These are phyloP conservation scores for Urocitellus parryii DNA, from an alignment of 2,113 vertebrate species.

Conservation along the genomic window DNA sequence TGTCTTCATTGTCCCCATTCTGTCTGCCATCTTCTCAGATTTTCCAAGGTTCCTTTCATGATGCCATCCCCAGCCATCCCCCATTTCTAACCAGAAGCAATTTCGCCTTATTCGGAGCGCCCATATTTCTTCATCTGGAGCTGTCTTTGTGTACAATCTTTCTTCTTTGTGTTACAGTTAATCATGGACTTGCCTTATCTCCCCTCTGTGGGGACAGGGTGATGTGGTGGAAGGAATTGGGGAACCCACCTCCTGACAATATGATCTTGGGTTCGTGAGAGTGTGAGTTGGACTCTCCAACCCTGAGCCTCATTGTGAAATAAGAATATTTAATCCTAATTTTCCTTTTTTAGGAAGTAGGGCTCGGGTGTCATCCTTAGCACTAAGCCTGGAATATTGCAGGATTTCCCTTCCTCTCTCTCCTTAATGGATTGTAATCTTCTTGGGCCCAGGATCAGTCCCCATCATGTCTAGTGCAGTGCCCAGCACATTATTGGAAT, in stretches of 20 bases:
- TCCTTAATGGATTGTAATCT: neutral
- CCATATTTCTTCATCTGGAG: neutral
- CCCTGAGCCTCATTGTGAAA: neutral
- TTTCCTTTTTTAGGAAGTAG: neutral
- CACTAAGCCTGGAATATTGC: accelerated
- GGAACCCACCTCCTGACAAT: neutral
- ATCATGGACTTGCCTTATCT: neutral
- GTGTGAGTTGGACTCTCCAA: neutral
- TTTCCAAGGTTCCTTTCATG: neutral
- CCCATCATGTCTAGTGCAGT: too few species aligned
- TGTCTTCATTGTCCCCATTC: neutral
- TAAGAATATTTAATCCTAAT: neutral
- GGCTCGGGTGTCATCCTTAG: neutral
- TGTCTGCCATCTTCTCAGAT: neutral
- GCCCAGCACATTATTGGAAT: neutral
- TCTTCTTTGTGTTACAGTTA: neutral
- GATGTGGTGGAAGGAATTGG: neutral
- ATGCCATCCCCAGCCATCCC: too few species aligned
- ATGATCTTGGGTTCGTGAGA: neutral
- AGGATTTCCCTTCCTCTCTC: neutral
- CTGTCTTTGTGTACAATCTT: neutral
- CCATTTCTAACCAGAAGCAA: neutral
- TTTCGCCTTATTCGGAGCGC: neutral
- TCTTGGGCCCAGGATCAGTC: neutral
- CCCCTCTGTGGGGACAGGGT: neutral